Conservation (phyloP, 2,888 invertebrate genomes). For the Sepioteuthis lessoniana region DNA sequence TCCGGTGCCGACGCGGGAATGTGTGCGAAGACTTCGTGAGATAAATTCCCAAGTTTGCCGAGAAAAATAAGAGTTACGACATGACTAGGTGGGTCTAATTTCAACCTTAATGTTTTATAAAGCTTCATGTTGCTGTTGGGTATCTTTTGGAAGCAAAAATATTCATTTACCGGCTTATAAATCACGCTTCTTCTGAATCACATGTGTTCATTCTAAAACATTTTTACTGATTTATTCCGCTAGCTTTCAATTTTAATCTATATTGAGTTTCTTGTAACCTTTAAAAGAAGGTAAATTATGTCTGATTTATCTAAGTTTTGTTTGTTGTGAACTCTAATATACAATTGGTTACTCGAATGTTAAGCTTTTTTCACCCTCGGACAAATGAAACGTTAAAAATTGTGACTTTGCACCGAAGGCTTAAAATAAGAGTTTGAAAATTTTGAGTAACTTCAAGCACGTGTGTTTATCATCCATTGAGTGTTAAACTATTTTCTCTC, state of each 20-base stretch:
- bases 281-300: not conserved
- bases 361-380: not conserved
- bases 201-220: not conserved
- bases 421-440: not conserved
- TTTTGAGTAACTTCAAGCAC: not conserved
- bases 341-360: not conserved
- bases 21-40: not conserved
- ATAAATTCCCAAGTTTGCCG: not conserved
- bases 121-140: not conserved
- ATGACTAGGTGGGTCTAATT: constrained; percentile 39
- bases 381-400: not conserved
- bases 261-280: not conserved
- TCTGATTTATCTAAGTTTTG: not conserved
- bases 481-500: not conserved
- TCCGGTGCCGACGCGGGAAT: constrained; percentile 35
- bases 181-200: not conserved
- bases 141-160: not conserved
- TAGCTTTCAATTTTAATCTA: not conserved
- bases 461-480: not conserved
- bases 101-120: not conserved
- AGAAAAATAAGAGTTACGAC: not conserved
- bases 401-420: too few relatives aligned
- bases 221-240: not conserved
- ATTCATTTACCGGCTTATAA: not conserved
- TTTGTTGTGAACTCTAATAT: not conserved